A percentile compares a stretch with the other conserved stretches of the same genome.
Evolutionary conservation across 2,113 vertebrate species (phyloP).

Genomic region (Festucalex cinctus): DNA sequence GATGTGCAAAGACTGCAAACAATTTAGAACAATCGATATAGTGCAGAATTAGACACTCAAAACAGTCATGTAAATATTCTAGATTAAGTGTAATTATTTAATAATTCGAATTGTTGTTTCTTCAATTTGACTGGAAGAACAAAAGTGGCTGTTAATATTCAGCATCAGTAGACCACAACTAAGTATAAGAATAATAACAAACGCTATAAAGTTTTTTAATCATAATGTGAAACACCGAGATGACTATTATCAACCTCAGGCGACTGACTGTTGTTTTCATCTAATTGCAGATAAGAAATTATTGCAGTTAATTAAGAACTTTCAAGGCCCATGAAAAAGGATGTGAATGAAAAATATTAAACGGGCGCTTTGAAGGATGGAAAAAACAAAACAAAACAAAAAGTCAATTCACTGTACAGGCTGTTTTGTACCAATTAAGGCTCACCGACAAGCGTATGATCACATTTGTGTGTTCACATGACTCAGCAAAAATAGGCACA

Average conservation of each 20-base stretch:
- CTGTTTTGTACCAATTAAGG: constrained; percentile 42
- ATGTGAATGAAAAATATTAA: background rate
- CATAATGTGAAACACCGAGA: background rate
- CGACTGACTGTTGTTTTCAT: background rate
- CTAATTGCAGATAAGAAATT: background rate
- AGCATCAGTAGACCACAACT: background rate
- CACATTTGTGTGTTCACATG: constrained; percentile 44
- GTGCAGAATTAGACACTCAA: background rate
- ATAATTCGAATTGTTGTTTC: background rate
- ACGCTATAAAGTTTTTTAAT: background rate
- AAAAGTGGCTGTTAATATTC: background rate
- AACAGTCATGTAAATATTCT: background rate
- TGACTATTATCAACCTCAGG: background rate
- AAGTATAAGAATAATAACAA: background rate
- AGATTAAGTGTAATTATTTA: background rate
- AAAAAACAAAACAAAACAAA: constrained; percentile 42
- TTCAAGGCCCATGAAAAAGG: background rate
- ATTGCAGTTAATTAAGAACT: background rate
- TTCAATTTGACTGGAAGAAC: background rate
- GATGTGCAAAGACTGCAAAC: background rate
- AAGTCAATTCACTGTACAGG: constrained; percentile 26
- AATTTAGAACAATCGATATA: background rate
- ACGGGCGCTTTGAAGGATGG: constrained; percentile 18
- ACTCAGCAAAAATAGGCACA: constrained; percentile 48
- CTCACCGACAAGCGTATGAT: constrained; percentile 42